phyloP scores from a whole-genome alignment of 2,888 invertebrate genomes.

The Lycaena phlaeas region DNA sequence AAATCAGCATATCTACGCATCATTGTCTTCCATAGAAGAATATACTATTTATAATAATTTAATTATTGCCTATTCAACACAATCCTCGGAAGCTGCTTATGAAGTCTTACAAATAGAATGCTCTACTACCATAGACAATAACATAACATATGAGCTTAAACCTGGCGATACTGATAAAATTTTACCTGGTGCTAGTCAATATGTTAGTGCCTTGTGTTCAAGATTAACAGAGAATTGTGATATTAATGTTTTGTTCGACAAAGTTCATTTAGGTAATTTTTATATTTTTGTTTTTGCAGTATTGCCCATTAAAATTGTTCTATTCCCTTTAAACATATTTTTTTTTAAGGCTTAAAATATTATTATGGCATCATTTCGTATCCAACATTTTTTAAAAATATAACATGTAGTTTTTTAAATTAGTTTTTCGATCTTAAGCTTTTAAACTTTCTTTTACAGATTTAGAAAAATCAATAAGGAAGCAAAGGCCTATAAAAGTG shows the following conservation, averaged over 20 bases:
- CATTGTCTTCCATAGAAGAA: conserved; percentile 40
- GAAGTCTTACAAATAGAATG: conserved; percentile 55
- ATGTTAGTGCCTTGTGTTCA: conserved; percentile 52
- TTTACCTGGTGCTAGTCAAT: conserved; percentile 46
- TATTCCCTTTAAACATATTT: not conserved
- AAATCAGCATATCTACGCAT: conserved; percentile 39
- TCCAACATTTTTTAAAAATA: no score
- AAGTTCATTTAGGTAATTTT: conserved; percentile 62
- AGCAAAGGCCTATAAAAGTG: conserved; percentile 54
- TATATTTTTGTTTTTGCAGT: not conserved
- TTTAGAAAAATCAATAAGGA: conserved; percentile 46
- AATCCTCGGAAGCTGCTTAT: conserved; percentile 49
- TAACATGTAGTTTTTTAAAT: no score
- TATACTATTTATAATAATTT: conserved; percentile 53
- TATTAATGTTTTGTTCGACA: conserved; percentile 54
- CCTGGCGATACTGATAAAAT: conserved; percentile 45
- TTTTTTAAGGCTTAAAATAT: no score
- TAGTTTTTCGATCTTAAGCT: no score
- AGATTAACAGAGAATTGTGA: conserved; percentile 50
- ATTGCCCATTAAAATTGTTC: not conserved
- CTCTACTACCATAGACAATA: conserved; percentile 38
- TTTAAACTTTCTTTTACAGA: no score
- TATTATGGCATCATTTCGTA: no score
- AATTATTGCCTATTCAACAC: conserved; percentile 49
- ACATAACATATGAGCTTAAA: conserved; percentile 44